Conservation (phyloP, 2,888 invertebrate species). For the Chrysina gloriosa region DNA sequence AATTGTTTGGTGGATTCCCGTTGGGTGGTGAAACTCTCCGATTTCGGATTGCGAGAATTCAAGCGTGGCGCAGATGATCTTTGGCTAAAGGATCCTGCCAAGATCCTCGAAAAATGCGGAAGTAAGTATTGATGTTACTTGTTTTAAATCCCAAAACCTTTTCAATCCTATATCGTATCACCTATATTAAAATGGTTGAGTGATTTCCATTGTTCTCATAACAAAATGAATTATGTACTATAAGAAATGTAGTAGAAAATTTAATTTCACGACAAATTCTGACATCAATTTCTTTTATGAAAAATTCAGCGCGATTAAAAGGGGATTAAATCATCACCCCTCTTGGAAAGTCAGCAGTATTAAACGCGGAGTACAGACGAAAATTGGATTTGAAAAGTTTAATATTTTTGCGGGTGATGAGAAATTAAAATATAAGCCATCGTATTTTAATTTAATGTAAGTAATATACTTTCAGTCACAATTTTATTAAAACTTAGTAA, state of each 20-base stretch:
- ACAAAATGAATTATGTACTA: neutral
- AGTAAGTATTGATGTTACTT: conserved; percentile 67
- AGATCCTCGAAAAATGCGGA: conserved; percentile 75
- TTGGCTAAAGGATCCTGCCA: conserved; percentile 68
- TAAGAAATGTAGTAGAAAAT: too few relatives aligned
- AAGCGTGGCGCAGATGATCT: conserved; percentile 79
- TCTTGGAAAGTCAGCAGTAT: too few relatives aligned
- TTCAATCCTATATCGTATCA: neutral
- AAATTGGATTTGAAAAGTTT: too few relatives aligned
- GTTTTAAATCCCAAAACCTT: neutral
- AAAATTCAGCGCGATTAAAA: too few relatives aligned
- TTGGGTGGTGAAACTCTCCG: conserved; percentile 93
- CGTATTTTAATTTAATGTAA: too few relatives aligned
- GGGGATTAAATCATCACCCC: neutral
- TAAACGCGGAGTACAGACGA: too few relatives aligned
- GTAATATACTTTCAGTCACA: too few relatives aligned
- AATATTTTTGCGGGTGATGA: too few relatives aligned
- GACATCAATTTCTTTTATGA: too few relatives aligned
- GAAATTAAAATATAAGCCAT: too few relatives aligned
- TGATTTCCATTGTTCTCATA: neutral
- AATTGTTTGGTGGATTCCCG: conserved; percentile 95
- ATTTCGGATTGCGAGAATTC: conserved; percentile 91
- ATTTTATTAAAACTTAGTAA: neutral
- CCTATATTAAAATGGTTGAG: neutral
- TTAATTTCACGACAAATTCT: too few relatives aligned